A percentile compares a stretch with the other conserved stretches of the same genome.
phyloP scores from a whole-genome alignment of 2,113 vertebrate species.

The Pelmatolapia mariae region DNA sequence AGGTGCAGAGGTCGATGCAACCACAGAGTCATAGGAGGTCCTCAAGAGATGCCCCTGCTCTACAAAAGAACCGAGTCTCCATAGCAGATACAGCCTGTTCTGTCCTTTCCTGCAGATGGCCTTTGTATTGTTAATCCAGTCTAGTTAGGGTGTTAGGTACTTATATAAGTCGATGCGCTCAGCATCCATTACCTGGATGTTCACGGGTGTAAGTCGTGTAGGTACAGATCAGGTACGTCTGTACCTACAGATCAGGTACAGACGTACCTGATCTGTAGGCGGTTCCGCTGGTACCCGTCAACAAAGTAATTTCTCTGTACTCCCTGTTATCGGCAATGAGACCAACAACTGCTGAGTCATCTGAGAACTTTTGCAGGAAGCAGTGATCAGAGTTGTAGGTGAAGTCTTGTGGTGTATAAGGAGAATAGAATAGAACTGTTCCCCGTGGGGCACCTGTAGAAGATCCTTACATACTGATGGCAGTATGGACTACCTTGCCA shows the following conservation, averaged over 20 bases:
- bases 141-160: background rate
- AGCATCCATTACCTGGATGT: background rate
- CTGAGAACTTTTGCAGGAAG: background rate
- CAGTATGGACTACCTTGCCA: background rate
- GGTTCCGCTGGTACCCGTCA: background rate
- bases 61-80: background rate
- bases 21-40: background rate
- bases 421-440: background rate
- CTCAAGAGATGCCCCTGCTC: background rate
- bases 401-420: background rate
- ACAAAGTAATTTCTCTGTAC: background rate
- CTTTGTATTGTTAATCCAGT: background rate
- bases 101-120: background rate
- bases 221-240: too few species aligned
- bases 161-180: background rate
- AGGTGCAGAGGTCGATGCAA: background rate
- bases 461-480: background rate
- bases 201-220: accelerated
- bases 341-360: background rate
- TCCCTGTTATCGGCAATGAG: background rate
- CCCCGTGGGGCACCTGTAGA: background rate
- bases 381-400: background rate
- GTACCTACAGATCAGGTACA: too few species aligned
- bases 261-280: background rate
- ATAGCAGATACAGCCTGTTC: background rate